These are phyloP conservation scores for Corythoichthys haematopterus DNA, from an alignment of 2,113 vertebrate genomes.

Conservation along the genomic window DNA sequence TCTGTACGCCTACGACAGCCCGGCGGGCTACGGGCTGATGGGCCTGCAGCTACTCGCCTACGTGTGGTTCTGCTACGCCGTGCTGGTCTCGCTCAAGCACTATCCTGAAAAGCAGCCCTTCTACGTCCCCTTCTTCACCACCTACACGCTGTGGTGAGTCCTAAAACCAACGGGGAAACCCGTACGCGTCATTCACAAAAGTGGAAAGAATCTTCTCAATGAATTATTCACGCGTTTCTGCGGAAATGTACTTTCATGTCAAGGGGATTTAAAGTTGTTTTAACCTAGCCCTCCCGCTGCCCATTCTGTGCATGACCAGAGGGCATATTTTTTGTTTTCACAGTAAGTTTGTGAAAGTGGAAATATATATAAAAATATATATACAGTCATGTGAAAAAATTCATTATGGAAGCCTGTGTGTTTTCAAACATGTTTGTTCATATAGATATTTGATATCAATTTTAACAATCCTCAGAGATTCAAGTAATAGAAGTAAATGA, in stretches of 20 bases:
- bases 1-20: constrained; percentile 87
- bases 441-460: no score
- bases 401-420: no score
- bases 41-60: constrained; percentile 86
- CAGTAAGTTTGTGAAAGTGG: background rate
- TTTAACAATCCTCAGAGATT: no score
- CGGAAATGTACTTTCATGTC: constrained; percentile 19
- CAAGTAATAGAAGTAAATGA: no score
- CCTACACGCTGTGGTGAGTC: constrained; percentile 88
- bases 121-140: constrained; percentile 88
- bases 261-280: constrained; percentile 21
- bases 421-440: no score
- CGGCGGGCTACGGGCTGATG: constrained; percentile 86
- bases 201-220: constrained; percentile 25
- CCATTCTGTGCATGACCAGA: constrained; percentile 11
- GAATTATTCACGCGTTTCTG: constrained; percentile 47
- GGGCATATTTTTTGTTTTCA: constrained; percentile 23
- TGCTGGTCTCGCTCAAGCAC: constrained; percentile 84
- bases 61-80: constrained; percentile 89
- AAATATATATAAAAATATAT: no score
- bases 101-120: constrained; percentile 89
- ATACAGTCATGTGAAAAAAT: no score
- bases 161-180: constrained; percentile 2
- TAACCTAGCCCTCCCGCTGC: constrained; percentile 14
- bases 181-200: constrained; percentile 3